Conservation (phyloP, 1,140 invertebrate genomes). For the Spodoptera frugiperda region DNA sequence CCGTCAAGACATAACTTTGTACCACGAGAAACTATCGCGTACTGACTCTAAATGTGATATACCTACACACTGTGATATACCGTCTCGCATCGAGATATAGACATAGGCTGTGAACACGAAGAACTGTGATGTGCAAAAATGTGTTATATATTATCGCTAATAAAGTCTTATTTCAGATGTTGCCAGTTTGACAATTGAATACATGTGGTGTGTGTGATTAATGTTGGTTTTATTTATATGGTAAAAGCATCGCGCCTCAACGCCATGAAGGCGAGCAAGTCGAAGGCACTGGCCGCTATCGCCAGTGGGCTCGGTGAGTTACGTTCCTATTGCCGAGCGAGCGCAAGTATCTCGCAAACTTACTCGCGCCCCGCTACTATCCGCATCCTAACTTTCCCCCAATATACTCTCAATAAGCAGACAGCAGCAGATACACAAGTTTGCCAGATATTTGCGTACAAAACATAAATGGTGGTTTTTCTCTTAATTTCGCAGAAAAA, state of each 20-base stretch:
- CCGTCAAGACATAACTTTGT: constrained; percentile 70
- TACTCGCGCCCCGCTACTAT: background rate
- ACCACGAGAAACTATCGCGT: constrained; percentile 65
- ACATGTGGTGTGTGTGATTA: constrained; percentile 82
- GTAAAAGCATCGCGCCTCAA: constrained; percentile 86
- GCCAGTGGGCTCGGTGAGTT: constrained; percentile 84
- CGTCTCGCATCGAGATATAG: constrained; percentile 43
- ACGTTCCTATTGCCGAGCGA: constrained; percentile 52
- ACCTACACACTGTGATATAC: constrained; percentile 55
- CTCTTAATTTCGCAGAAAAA: constrained; percentile 28
- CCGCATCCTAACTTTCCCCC: background rate
- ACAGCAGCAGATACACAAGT: constrained; percentile 35
- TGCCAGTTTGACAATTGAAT: constrained; percentile 72
- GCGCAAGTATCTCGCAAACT: constrained; percentile 63
- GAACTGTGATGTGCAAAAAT: constrained; percentile 68
- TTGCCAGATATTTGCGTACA: constrained; percentile 64
- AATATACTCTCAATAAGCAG: background rate
- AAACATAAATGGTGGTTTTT: constrained; percentile 66
- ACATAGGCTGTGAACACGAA: constrained; percentile 52
- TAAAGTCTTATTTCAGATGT: constrained; percentile 85
- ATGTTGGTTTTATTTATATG: constrained; percentile 87
- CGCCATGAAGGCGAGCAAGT: constrained; percentile 85
- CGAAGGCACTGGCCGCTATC: constrained; percentile 85
- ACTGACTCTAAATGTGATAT: constrained; percentile 72
- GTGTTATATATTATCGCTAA: constrained; percentile 73